Conservation (phyloP, 1,140 invertebrate genomes). For the Arctopsyche grandis region DNA sequence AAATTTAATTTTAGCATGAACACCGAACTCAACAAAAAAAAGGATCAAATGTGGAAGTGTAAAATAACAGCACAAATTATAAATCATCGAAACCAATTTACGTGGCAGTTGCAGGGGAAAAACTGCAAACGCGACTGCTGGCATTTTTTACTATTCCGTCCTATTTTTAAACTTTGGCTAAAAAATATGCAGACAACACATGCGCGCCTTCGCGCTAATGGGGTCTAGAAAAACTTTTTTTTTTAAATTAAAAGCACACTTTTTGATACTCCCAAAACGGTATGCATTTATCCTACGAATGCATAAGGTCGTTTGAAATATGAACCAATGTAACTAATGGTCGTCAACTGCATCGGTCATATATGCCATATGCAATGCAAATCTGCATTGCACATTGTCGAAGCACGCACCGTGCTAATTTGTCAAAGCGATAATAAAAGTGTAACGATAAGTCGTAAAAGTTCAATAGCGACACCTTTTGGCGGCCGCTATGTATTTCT, state of each 20-base stretch:
- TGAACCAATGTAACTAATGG: too few species aligned
- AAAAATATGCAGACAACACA: slow-evolving; percentile 14
- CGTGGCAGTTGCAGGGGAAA: not conserved
- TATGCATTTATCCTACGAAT: too few species aligned
- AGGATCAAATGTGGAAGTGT: not conserved
- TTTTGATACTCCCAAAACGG: too few species aligned
- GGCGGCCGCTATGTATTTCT: too few species aligned
- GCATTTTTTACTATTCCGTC: not conserved
- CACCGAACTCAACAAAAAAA: too few species aligned
- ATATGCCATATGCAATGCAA: not conserved
- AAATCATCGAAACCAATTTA: slow-evolving; percentile 10
- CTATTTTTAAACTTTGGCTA: slow-evolving; percentile 16
- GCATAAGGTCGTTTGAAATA: too few species aligned
- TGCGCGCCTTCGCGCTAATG: not conserved
- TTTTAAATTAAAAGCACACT: not conserved
- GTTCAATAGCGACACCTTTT: not conserved
- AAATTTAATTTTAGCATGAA: too few species aligned
- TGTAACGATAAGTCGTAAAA: not conserved
- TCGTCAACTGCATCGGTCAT: too few species aligned
- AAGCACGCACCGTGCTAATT: not conserved
- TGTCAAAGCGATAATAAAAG: not conserved
- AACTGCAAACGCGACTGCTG: slow-evolving; percentile 5
- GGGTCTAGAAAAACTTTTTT: not conserved
- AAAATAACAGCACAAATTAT: not conserved
- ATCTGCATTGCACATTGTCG: slow-evolving; percentile 10